These are phyloP conservation scores for Dryas iulia DNA, from an alignment of 1,140 invertebrate genomes.

Conservation along the genomic window DNA sequence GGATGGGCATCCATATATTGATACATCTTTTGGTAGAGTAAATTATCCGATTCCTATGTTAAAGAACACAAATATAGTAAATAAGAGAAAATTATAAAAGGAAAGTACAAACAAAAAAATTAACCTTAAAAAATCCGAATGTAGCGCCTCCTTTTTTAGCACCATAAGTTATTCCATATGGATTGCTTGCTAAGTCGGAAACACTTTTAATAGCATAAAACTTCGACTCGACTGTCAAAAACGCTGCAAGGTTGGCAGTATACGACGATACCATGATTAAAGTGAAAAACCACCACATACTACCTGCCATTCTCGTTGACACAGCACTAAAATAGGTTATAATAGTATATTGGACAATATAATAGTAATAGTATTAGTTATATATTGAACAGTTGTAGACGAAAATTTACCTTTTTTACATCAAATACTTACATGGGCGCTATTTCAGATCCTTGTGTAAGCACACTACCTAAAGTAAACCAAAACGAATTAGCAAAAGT, in stretches of 20 bases:
- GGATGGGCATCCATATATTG: constrained; percentile 86
- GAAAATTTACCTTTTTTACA: not conserved
- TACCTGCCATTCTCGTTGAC: constrained; percentile 89
- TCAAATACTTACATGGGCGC: constrained; percentile 84
- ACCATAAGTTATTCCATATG: constrained; percentile 91
- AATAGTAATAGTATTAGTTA: not conserved
- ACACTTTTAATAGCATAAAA: constrained; percentile 91
- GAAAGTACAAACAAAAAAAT: not conserved
- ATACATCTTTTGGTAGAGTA: constrained; percentile 90
- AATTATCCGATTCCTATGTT: constrained; percentile 84
- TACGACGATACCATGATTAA: constrained; percentile 98
- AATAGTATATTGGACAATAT: not conserved
- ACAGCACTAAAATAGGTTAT: constrained; percentile 83
- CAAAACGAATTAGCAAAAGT: constrained; percentile 91
- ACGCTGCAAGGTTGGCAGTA: constrained; percentile 98
- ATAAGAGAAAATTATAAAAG: not conserved
- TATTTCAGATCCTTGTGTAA: constrained; percentile 93
- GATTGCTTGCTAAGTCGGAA: constrained; percentile 88
- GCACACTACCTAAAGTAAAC: constrained; percentile 90
- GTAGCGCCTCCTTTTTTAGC: constrained; percentile 91
- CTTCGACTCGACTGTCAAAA: constrained; percentile 94
- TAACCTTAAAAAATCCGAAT: constrained; percentile 91
- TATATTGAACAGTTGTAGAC: not conserved
- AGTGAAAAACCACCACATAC: constrained; percentile 97
- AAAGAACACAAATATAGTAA: constrained; percentile 2